Percentiles rank a stretch among this genome's conserved stretches.
These are phyloP conservation scores for Tenthredo amoena DNA, from an alignment of 2,888 invertebrate genomes.

Conservation along the genomic window DNA sequence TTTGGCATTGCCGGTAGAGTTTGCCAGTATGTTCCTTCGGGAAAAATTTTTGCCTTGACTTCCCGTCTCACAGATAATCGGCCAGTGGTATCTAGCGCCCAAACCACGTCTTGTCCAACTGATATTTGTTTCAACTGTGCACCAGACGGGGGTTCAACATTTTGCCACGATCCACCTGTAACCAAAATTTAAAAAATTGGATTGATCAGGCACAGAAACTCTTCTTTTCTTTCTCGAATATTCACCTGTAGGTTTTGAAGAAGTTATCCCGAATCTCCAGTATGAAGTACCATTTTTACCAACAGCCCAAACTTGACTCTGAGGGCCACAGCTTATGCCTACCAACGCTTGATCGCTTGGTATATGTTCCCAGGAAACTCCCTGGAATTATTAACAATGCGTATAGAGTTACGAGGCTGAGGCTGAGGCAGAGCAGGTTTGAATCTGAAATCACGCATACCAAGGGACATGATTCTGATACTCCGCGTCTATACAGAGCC, in stretches of 20 bases:
- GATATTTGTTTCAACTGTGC: constrained; percentile 87
- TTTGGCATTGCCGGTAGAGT: constrained; percentile 82
- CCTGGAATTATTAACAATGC: constrained; percentile 78
- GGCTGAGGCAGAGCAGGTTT: neutral
- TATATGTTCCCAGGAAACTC: constrained; percentile 89
- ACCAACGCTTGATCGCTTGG: constrained; percentile 89
- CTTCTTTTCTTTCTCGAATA: neutral
- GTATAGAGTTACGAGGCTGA: neutral
- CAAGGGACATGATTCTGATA: constrained; percentile 85
- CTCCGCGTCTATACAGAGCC: constrained; percentile 90
- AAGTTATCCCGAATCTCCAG: constrained; percentile 87
- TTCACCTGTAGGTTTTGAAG: constrained; percentile 83
- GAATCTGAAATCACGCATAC: constrained; percentile 79
- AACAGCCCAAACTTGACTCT: constrained; percentile 89
- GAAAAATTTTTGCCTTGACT: constrained; percentile 85
- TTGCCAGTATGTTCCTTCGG: constrained; percentile 93
- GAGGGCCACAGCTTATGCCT: constrained; percentile 86
- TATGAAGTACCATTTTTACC: constrained; percentile 93
- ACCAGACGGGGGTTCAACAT: constrained; percentile 86
- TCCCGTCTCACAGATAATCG: constrained; percentile 89
- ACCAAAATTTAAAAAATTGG: constrained; percentile 40
- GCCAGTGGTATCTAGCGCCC: constrained; percentile 89
- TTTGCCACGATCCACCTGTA: constrained; percentile 86
- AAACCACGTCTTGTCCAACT: constrained; percentile 86
- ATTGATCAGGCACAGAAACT: neutral